A percentile compares a stretch with the other conserved stretches of the same genome.
These are phyloP conservation scores for Drosophila incognita DNA, from an alignment of 2,888 invertebrate genomes.

Conservation along the genomic window DNA sequence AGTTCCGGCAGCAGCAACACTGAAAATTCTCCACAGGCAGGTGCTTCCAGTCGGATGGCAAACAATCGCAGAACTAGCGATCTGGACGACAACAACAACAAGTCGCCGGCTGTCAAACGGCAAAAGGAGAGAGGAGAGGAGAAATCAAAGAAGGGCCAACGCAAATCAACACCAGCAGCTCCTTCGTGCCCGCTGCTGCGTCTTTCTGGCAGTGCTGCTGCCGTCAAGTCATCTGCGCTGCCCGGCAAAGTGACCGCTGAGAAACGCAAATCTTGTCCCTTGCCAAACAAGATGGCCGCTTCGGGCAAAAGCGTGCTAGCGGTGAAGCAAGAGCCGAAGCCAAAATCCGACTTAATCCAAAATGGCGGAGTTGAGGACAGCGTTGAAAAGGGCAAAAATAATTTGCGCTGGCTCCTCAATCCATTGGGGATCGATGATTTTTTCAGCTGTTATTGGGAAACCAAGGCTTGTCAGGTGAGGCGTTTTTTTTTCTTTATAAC, in stretches of 20 bases:
- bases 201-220: background rate
- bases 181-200: constrained; percentile 3
- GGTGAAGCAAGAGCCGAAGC: background rate
- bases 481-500: background rate
- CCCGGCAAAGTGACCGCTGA: background rate
- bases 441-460: constrained; percentile 92
- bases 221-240: background rate
- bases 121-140: constrained; percentile 1
- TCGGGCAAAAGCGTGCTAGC: background rate
- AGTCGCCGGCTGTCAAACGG: constrained; percentile 6
- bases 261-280: constrained; percentile 1
- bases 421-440: constrained; percentile 88
- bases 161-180: background rate
- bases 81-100: constrained; percentile 2
- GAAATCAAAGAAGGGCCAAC: background rate
- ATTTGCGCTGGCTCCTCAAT: constrained; percentile 90
- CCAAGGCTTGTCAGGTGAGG: constrained; percentile 87
- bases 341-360: no score
- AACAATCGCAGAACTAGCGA: constrained; percentile 6
- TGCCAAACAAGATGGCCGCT: constrained; percentile 10
- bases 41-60: constrained; percentile 10
- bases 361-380: constrained; percentile 84
- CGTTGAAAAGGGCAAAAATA: constrained; percentile 87
- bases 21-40: background rate
- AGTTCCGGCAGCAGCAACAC: background rate